Conservation (phyloP, 1,140 invertebrate species). For the Drosophila nikananu region DNA sequence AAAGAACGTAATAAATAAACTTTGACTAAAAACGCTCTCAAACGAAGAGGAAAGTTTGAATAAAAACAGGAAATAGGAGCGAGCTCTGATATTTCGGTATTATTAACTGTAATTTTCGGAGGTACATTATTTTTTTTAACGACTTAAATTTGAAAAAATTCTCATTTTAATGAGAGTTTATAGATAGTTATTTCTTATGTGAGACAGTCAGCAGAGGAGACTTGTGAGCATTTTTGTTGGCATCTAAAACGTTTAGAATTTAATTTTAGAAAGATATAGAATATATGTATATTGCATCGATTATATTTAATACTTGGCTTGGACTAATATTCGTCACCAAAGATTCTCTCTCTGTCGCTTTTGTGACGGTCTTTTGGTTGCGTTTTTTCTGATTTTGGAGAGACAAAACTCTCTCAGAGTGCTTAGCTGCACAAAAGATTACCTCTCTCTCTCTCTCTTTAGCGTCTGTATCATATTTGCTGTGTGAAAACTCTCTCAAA, state of each 20-base stretch:
- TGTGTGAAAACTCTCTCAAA: background rate
- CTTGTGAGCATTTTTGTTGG: conserved; percentile 37
- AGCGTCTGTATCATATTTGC: background rate
- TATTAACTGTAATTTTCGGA: background rate
- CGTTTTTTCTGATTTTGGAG: too few relatives aligned
- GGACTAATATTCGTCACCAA: conserved; percentile 7
- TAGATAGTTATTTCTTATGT: background rate
- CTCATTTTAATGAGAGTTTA: background rate
- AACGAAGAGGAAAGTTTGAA: background rate
- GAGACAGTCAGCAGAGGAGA: conserved; percentile 15
- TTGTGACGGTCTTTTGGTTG: background rate
- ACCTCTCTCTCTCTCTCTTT: background rate
- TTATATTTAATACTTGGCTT: conserved; percentile 43
- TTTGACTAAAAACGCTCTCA: background rate
- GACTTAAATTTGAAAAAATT: conserved; percentile 14
- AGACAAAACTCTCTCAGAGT: background rate
- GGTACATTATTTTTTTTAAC: background rate
- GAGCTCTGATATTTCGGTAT: background rate
- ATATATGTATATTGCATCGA: conserved; percentile 1
- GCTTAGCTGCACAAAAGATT: background rate
- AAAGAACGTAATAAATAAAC: background rate
- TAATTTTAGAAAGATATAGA: background rate
- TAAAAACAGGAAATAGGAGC: background rate
- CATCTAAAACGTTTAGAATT: background rate
- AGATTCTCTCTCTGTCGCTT: background rate